phyloP scores from a whole-genome alignment of 2,113 vertebrate species.

The Caloenas nicobarica region DNA sequence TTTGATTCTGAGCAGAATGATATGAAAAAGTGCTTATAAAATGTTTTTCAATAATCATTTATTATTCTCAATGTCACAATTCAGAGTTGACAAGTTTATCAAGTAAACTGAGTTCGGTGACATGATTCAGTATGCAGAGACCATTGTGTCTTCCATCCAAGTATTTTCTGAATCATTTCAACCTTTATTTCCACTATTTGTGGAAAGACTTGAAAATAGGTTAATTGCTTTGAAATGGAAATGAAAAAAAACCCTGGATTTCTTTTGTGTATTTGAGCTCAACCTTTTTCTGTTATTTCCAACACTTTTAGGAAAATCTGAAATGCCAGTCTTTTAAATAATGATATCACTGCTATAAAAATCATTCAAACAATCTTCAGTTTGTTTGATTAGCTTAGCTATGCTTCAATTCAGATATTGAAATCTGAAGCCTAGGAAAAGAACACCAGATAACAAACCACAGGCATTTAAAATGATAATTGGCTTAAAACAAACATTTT shows the following conservation, averaged over 20 bases:
- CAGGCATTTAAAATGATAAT: neutral
- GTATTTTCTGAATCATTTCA: slow-evolving; percentile 36
- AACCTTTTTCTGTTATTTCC: slow-evolving; percentile 58
- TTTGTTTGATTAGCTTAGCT: slow-evolving; percentile 51
- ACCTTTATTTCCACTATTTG: slow-evolving; percentile 43
- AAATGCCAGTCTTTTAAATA: slow-evolving; percentile 60
- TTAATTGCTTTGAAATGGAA: slow-evolving; percentile 29
- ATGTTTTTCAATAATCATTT: neutral
- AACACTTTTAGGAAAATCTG: slow-evolving; percentile 66
- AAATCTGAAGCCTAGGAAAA: slow-evolving; percentile 33
- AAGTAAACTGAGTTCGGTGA: neutral
- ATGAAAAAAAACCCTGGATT: slow-evolving; percentile 28
- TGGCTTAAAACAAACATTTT: neutral
- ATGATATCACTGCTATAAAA: slow-evolving; percentile 66
- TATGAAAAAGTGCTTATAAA: neutral
- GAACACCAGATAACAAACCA: neutral
- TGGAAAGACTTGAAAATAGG: slow-evolving; percentile 58
- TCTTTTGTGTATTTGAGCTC: slow-evolving; percentile 37
- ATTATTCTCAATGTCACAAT: neutral
- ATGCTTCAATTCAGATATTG: neutral
- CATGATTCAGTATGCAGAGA: neutral
- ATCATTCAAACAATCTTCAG: slow-evolving; percentile 30
- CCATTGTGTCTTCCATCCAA: neutral
- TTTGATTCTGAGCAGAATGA: neutral
- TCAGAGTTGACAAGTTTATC: neutral